Evolutionary conservation across 2,888 invertebrate species (phyloP), one percentile per base, ranked within the genome.

Genomic region (Thera obeliscata): DNA sequence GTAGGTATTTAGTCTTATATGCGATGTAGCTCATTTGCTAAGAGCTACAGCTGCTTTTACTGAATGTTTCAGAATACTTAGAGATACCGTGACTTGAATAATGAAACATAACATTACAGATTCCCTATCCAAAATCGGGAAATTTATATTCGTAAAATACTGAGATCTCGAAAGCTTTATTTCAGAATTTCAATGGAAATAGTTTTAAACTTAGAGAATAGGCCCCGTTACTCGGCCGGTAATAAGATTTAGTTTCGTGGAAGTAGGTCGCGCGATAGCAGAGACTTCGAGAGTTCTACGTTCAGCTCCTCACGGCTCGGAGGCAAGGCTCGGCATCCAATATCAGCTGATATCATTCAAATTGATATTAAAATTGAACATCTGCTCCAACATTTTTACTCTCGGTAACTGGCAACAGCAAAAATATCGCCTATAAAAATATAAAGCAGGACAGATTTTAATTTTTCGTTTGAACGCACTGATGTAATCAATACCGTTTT

Each of bases 181-280:
- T 43, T 22, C 22, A 41, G 43, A 56, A 38, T 56, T 38, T 38
- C 1, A 38, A 4, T 56, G 12, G 41, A 56, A 56, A 11, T 57
- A 46, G 57, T 57, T 46, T 57, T 11, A 46, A 57, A 57, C 7
- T 12, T n/a, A 46, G 48, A 54, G 48, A 33, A 8, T 11, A 41
- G 12, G 43, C 49, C n/a, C 36, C 52, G 55, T 61, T 52, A 38
- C 56, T 35, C 46, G 52, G 52, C 65, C 55, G 61, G 64, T 65
- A 69, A 58, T 58, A 65, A 61, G 69, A 66, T 66, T 33, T 66
- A 67, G 65, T 67, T 57, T 36, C 33, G 48, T 43, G 59, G 54
- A 73, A 67, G 69, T 69, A 55, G 73, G 71, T 67, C 65, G 59
- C 59, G 48, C 22, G 41, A 55, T 56, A 49, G 48, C n/a, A 48